Evolutionary conservation across 2,113 vertebrate genomes (phyloP), one percentile per base, ranked within the genome.

Genomic region (Sander vitreus): DNA sequence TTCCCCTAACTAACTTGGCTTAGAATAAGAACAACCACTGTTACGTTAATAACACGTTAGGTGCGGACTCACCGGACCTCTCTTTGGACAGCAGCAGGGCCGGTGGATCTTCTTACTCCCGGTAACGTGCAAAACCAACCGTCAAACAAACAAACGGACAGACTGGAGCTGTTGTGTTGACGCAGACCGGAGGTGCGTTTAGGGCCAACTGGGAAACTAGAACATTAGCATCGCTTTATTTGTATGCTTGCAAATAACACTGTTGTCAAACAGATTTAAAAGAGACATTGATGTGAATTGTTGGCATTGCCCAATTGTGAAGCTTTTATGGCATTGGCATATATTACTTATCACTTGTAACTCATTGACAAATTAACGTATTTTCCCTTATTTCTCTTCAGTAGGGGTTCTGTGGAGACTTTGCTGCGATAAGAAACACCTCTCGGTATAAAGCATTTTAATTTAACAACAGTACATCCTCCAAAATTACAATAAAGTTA

Each of bases 171-270:
- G 58, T 25, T 77, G 78, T 59, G 78, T 59, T 88, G 86, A 90
- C 89, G 87, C 85, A 62, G 59, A 43, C 62, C 62, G 39, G 36
- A 18, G 92, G 18, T 51, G 89, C 86, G 68, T 93, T 93, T 13
- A 82, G 0, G 54, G 47, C 76, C 67, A 9, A 0, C 67, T 86
- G 23, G 88, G 87, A 91, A 92, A 87, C 4, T 2, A 57, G 3
- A 7, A 0, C 0, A 2, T 16, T 1, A 10, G 0, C 7, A 3
- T n/a, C 33, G 14, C 2, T 11, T 30, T 64, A 21, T 63, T 16
- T 43, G 47, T 21, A 5, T 33, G 16, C 15, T 19, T 48, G 33
- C 33, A 33, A 33, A 33, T 33, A 33, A 33, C 6, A 33, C 33
- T 1, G 6, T 33, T 33, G 33, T 33, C 33, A 33, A 30, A 30